phyloP scores from a whole-genome alignment of 2,888 invertebrate genomes.

The Hirudinaria manillensis region DNA sequence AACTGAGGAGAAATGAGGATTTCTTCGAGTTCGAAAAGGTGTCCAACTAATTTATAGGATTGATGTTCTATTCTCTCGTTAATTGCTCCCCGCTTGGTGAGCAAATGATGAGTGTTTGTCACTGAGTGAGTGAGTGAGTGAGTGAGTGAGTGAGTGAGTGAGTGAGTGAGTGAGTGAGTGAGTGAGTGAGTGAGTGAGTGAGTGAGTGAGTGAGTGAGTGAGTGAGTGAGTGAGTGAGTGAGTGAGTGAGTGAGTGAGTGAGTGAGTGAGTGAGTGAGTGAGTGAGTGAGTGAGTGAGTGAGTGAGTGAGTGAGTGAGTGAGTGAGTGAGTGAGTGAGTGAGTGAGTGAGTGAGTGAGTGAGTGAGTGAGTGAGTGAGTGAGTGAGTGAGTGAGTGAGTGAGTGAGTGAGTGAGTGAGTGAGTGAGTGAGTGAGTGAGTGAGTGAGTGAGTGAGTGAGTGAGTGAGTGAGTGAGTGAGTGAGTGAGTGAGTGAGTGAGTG shows the following conservation, averaged over 20 bases:
- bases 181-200: too few species aligned
- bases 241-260: background rate
- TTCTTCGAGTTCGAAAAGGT: conserved; percentile 64
- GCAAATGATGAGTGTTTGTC: too few species aligned
- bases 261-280: background rate
- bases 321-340: background rate
- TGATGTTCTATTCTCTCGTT: too few species aligned
- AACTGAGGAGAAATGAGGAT: conserved; percentile 60
- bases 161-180: background rate
- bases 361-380: background rate
- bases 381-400: background rate
- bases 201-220: conserved; percentile 4
- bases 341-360: background rate
- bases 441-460: too few species aligned
- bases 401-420: too few species aligned
- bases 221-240: too few species aligned
- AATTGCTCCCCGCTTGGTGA: too few species aligned
- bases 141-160: background rate
- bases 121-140: background rate
- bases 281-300: background rate
- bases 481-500: background rate
- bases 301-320: background rate
- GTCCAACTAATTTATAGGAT: conserved; percentile 26
- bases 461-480: conserved; percentile 3
- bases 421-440: conserved; percentile 8